A percentile compares a stretch with the other conserved stretches of the same genome.
These are phyloP conservation scores for Camponotus vicinus DNA, from an alignment of 1,140 invertebrate genomes.

Conservation along the genomic window DNA sequence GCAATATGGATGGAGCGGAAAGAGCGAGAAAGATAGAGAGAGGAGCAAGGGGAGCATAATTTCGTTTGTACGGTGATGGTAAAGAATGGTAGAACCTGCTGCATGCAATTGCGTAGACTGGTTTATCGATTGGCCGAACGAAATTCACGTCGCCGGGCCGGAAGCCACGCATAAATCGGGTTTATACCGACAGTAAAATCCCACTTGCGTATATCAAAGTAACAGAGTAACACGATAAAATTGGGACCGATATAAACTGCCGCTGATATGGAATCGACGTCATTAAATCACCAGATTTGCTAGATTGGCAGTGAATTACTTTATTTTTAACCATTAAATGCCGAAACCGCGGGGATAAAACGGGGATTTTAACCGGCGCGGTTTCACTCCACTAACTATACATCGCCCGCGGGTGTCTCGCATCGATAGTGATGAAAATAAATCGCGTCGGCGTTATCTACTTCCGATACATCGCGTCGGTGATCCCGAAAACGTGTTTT, in stretches of 20 bases:
- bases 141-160: constrained; percentile 52
- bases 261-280: constrained; percentile 51
- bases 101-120: constrained; percentile 50
- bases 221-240: constrained; percentile 64
- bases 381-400: constrained; percentile 59
- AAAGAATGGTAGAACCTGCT: constrained; percentile 57
- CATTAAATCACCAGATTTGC: constrained; percentile 57
- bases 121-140: constrained; percentile 67
- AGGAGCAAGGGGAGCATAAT: constrained; percentile 40
- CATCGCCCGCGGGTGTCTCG: constrained; percentile 51
- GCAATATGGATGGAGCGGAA: constrained; percentile 8
- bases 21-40: not conserved
- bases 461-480: constrained; percentile 60
- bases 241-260: constrained; percentile 52
- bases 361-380: constrained; percentile 48
- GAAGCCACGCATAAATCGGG: constrained; percentile 68
- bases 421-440: constrained; percentile 64
- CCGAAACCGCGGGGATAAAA: constrained; percentile 48
- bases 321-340: constrained; percentile 62
- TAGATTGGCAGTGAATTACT: constrained; percentile 63
- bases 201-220: constrained; percentile 52
- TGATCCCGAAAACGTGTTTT: constrained; percentile 57
- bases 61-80: constrained; percentile 56
- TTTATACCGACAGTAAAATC: constrained; percentile 68
- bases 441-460: constrained; percentile 61